Evolutionary conservation across 1,140 invertebrate species (phyloP).

Genomic region (Rhyacophila brunnea): DNA sequence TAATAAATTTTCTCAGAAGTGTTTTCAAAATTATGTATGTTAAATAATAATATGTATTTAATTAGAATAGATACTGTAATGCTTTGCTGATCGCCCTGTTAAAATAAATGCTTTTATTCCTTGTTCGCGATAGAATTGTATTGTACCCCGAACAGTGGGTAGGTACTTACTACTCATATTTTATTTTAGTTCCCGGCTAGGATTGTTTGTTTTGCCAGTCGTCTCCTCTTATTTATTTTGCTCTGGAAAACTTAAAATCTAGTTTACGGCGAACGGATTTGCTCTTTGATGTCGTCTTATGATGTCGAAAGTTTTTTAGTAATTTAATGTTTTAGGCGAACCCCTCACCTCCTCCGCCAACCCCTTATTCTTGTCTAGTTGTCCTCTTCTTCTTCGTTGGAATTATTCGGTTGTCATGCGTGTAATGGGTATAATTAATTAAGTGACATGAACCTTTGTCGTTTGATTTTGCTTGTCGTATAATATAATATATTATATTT

Average conservation of each 20-base stretch:
- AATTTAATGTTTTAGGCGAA: conserved; percentile 2
- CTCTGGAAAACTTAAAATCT: conserved; percentile 17
- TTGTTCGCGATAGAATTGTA: neutral
- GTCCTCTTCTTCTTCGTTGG: neutral
- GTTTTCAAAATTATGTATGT: too few relatives aligned
- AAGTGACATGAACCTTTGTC: too few relatives aligned
- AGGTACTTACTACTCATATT: neutral
- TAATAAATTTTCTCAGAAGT: too few relatives aligned
- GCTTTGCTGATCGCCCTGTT: too few relatives aligned
- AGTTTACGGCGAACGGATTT: conserved; percentile 2
- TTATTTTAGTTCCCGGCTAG: neutral
- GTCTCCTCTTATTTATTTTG: conserved; percentile 11
- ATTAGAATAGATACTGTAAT: too few relatives aligned
- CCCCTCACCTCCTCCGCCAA: neutral
- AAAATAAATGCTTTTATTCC: conserved; percentile 1
- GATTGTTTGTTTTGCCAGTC: conserved; percentile 2
- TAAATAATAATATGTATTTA: too few relatives aligned
- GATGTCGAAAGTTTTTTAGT: conserved; percentile 14
- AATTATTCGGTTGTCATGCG: too few relatives aligned
- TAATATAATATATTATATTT: too few relatives aligned
- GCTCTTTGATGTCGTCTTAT: conserved; percentile 1
- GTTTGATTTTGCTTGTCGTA: too few relatives aligned
- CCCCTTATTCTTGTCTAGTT: neutral
- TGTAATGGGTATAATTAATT: too few relatives aligned
- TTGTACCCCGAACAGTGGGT: neutral